Evolutionary conservation across 2,888 invertebrate species (phyloP), one percentile per base, ranked within the genome.

Genomic region (Pandemis cinnamomeana): DNA sequence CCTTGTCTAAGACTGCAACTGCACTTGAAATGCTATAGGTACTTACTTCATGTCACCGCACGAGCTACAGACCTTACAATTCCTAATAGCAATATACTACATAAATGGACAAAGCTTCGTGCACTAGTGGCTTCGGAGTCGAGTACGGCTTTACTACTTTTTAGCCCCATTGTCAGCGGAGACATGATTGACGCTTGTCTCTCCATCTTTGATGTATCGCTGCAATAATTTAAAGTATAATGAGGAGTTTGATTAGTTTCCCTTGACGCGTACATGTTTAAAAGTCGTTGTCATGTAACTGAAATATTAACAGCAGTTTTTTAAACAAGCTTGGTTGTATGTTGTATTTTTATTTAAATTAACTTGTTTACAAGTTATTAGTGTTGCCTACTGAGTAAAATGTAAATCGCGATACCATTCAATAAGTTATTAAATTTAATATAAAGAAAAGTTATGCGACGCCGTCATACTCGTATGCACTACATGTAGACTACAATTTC

Each of bases 161-260:
- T 53, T 53, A 67, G 67, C 55, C 6, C 63, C 67, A 55, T 41
- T 55, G 55, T 55, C 67, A 51, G 48, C 46, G 53, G 15, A 15
- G 67, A 58, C n/a, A 72, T 41, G 68, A 46, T 58, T 48, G 72
- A 55, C 46, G 36, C 27, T 20, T 51, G 58, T 11, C 55, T 64
- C 15, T 41, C 41, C 51, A 13, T 73, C 27, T 60, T 36, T 70
- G 60, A 58, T 55, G 64, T 62, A 61, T 67, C 63, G 27, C 60
- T 36, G 55, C 36, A 41, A 73, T 69, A 55, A 64, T 73, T 73
- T 53, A 60, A 42, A 73, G 58, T n/a, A 48, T 11, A 69, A 73
- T 64, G 62, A 63, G 55, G 61, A 41, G 27, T 63, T 46, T 60
- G 42, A 51, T 7, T 66, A 48, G 15, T 15, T 48, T 15, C 44